These are phyloP conservation scores for Rhipidura dahli DNA, from an alignment of 2,113 vertebrate genomes.

Conservation along the genomic window DNA sequence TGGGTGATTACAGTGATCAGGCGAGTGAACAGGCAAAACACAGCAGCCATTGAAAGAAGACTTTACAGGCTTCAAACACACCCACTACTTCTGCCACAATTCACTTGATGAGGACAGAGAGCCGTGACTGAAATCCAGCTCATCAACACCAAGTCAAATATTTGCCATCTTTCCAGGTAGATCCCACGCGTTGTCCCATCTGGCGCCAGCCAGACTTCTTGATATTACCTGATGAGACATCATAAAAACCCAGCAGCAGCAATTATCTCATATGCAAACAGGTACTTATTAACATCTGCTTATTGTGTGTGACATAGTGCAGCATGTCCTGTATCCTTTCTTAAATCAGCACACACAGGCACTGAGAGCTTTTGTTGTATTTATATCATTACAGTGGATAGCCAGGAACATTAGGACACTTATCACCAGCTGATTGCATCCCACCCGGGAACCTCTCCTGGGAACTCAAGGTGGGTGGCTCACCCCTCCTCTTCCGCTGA, in stretches of 20 bases:
- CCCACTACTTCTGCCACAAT: background rate
- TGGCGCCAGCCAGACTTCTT: background rate
- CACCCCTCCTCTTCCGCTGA: background rate
- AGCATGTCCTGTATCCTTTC: background rate
- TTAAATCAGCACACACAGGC: background rate
- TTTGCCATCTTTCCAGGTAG: background rate
- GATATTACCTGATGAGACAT: background rate
- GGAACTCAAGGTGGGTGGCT: background rate
- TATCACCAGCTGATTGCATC: background rate
- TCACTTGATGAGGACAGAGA: background rate
- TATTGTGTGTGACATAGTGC: background rate
- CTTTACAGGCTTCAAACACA: background rate
- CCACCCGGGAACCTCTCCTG: background rate
- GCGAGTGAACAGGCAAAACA: background rate
- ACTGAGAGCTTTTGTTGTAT: background rate
- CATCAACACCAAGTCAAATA: conserved; percentile 30
- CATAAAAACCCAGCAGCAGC: background rate
- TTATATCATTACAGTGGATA: background rate
- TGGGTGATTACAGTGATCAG: background rate
- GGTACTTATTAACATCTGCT: background rate
- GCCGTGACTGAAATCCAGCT: background rate
- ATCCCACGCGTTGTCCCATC: fast-evolving
- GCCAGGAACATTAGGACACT: background rate
- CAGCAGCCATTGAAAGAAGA: background rate
- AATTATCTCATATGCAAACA: background rate